Conservation (phyloP, 1,140 invertebrate genomes). For the Andrena cerasifolii region DNA sequence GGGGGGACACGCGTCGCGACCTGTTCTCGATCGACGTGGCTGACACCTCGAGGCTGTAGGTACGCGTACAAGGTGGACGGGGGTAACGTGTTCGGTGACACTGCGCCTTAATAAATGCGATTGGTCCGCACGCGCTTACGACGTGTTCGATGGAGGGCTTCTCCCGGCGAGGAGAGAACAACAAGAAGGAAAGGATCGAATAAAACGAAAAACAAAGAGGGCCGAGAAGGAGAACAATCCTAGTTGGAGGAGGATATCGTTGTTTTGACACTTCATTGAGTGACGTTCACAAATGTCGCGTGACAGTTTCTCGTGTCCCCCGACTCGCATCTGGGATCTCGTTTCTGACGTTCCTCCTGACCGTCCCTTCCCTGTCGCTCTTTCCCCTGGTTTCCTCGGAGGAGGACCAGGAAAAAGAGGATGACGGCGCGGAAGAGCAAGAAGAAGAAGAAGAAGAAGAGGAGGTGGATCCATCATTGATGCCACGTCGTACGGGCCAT, state of each 20-base stretch:
- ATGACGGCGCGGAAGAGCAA: slow-evolving; percentile 40
- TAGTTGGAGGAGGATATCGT: slow-evolving; percentile 40
- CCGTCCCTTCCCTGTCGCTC: slow-evolving; percentile 29
- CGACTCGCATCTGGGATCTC: slow-evolving; percentile 60
- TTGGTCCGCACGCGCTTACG: slow-evolving; percentile 64
- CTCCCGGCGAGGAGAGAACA: neutral
- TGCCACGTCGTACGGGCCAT: slow-evolving; percentile 69
- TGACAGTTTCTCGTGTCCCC: slow-evolving; percentile 72
- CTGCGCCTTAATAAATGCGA: slow-evolving; percentile 67
- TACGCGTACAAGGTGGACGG: slow-evolving; percentile 64
- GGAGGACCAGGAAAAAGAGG: slow-evolving; percentile 56
- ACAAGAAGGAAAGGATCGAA: neutral
- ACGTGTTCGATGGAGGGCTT: slow-evolving; percentile 32
- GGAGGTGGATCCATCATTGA: slow-evolving; percentile 76
- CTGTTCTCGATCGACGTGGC: slow-evolving; percentile 66
- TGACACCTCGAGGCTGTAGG: slow-evolving; percentile 62
- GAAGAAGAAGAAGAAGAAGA: slow-evolving; percentile 34
- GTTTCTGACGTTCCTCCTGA: slow-evolving; percentile 29
- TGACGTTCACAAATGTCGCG: slow-evolving; percentile 65
- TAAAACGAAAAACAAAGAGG: neutral
- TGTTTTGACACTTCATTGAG: slow-evolving; percentile 72
- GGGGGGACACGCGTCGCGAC: slow-evolving; percentile 64
- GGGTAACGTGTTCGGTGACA: slow-evolving; percentile 66
- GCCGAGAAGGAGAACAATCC: slow-evolving; percentile 12
- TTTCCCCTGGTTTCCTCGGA: slow-evolving; percentile 40